Percentiles rank a stretch among this genome's conserved stretches.
These are phyloP conservation scores for Ennomos quercinarius DNA, from an alignment of 2,888 invertebrate species.

Conservation along the genomic window DNA sequence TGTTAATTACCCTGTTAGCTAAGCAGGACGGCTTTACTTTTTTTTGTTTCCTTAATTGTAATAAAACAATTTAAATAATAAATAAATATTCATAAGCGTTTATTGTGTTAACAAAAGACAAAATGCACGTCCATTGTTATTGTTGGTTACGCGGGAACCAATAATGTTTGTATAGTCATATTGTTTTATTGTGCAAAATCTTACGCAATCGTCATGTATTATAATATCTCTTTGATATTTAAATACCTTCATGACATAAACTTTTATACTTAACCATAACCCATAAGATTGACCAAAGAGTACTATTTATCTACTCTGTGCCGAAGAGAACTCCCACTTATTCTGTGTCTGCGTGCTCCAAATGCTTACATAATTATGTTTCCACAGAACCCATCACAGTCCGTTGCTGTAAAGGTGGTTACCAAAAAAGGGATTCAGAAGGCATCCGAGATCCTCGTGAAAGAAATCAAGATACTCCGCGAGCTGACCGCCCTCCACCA, in stretches of 20 bases:
- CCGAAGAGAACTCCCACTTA: too few relatives aligned
- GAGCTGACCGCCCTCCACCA: constrained; percentile 98
- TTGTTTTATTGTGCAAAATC: constrained; percentile 2
- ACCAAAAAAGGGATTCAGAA: constrained; percentile 99
- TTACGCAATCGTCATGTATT: neutral
- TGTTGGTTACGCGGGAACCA: constrained; percentile 11
- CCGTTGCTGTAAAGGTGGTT: constrained; percentile 99
- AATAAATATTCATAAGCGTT: neutral
- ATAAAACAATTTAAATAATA: too few relatives aligned
- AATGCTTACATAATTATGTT: neutral
- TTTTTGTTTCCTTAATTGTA: too few relatives aligned
- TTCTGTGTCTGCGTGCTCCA: too few relatives aligned
- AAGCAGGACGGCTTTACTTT: too few relatives aligned
- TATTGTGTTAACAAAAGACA: constrained; percentile 11
- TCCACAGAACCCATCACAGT: constrained; percentile 91
- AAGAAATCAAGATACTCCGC: constrained; percentile 99
- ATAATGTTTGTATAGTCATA: constrained; percentile 2
- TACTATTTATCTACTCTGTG: too few relatives aligned
- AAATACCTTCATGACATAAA: too few relatives aligned
- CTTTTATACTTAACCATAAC: too few relatives aligned
- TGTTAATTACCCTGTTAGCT: too few relatives aligned
- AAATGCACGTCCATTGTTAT: constrained; percentile 4
- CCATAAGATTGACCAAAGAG: too few relatives aligned
- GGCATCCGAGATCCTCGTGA: constrained; percentile 98
- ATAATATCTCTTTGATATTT: too few relatives aligned